Conservation (phyloP, 2,888 invertebrate genomes). For the Petrolisthes manimaculis region DNA sequence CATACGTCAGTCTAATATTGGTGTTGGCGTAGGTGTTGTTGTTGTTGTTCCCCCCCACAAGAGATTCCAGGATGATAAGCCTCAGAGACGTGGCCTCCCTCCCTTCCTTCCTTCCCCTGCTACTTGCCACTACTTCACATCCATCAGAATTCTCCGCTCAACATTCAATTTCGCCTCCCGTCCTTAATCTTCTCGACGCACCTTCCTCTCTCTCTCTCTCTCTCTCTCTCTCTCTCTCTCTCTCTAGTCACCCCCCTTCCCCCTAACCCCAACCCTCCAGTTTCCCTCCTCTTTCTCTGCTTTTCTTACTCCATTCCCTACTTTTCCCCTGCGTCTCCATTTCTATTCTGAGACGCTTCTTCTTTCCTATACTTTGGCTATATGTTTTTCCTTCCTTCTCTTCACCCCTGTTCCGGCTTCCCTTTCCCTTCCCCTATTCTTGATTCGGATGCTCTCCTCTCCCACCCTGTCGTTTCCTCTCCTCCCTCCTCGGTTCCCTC, state of each 20-base stretch:
- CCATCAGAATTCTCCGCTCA: background rate
- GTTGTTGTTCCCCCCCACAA: no score
- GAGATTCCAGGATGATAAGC: no score
- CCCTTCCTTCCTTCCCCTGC: slow-evolving; percentile 9
- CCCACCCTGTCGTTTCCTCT: background rate
- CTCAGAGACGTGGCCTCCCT: slow-evolving; percentile 3
- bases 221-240: background rate
- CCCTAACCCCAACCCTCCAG: background rate
- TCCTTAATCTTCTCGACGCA: background rate
- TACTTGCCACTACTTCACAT: background rate
- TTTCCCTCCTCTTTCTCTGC: background rate
- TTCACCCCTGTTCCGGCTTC: background rate
- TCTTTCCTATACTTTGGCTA: background rate
- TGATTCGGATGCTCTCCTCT: background rate
- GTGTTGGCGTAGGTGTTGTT: no score
- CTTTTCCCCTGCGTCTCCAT: background rate
- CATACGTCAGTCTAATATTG: no score
- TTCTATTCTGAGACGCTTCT: background rate
- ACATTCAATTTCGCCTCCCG: background rate
- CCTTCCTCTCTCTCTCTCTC: background rate
- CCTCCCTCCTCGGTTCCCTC: background rate
- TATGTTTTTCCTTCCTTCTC: background rate
- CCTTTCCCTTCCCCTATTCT: background rate
- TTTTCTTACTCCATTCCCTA: no score
- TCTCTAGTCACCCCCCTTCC: background rate